These are phyloP conservation scores for Hydropotes inermis DNA, from an alignment of 2,113 vertebrate genomes.

Conservation along the genomic window DNA sequence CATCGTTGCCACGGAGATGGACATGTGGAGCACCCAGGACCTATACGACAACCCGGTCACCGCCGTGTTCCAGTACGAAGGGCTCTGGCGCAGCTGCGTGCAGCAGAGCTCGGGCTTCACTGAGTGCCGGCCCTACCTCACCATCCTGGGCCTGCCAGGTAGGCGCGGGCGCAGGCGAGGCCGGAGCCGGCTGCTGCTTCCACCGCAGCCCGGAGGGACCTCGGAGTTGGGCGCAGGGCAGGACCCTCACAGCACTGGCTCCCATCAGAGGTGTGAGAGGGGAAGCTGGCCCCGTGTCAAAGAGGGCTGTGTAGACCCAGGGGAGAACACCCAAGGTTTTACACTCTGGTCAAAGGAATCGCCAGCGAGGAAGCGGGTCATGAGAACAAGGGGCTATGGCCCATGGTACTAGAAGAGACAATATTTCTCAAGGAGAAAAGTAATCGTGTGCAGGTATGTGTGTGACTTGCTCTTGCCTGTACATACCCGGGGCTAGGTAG, in stretches of 20 bases:
- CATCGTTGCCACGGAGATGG: slow-evolving; percentile 86
- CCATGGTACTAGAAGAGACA: neutral
- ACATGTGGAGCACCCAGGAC: slow-evolving; percentile 90
- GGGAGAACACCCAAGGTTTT: neutral
- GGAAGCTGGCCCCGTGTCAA: neutral
- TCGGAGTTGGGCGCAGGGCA: rapidly evolving
- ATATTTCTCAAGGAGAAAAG: neutral
- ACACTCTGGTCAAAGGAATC: neutral
- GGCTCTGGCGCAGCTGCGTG: slow-evolving; percentile 93
- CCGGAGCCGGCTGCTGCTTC: neutral
- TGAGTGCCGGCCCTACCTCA: slow-evolving; percentile 91
- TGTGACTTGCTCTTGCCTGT: neutral
- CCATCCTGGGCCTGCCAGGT: slow-evolving; percentile 93
- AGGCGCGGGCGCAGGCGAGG: slow-evolving; percentile 46
- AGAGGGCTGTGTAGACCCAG: neutral
- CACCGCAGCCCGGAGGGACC: no score
- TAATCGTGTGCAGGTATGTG: neutral
- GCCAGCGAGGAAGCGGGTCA: neutral
- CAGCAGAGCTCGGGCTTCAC: slow-evolving; percentile 88
- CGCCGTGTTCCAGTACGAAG: slow-evolving; percentile 88
- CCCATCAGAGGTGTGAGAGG: neutral
- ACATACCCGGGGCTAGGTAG: neutral
- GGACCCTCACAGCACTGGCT: neutral
- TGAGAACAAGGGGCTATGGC: neutral
- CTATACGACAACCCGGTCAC: slow-evolving; percentile 87